Evolutionary conservation across 1,140 invertebrate genomes (phyloP).

Genomic region (Mya arenaria): DNA sequence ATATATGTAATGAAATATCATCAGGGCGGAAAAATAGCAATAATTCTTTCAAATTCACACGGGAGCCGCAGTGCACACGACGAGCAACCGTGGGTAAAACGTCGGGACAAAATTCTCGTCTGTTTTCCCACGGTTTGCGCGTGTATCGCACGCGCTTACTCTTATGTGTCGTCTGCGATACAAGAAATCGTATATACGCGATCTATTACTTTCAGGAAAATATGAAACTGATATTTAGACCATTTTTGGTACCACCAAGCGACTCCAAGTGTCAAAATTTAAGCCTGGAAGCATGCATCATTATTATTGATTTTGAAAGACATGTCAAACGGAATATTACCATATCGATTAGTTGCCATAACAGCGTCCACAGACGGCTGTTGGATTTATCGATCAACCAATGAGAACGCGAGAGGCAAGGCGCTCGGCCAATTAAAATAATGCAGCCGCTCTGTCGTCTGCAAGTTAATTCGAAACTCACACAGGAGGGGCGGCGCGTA

Average conservation of each 20-base stretch:
- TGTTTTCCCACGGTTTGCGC: constrained; percentile 68
- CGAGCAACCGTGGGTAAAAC: constrained; percentile 46
- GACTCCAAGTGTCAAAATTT: constrained; percentile 29
- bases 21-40: no score
- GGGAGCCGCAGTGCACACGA: constrained; percentile 45
- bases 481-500: constrained; percentile 61
- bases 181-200: not conserved
- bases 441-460: constrained; percentile 57
- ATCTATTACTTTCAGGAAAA: not conserved
- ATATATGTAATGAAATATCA: no score
- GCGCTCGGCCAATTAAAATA: constrained; percentile 63
- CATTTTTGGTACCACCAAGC: no score
- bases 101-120: constrained; percentile 39
- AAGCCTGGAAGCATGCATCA: constrained; percentile 5
- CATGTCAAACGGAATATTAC: constrained; percentile 27
- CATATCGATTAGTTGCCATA: constrained; percentile 48
- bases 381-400: constrained; percentile 38
- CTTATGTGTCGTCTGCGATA: constrained; percentile 44
- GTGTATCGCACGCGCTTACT: constrained; percentile 60
- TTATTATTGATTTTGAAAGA: constrained; percentile 31
- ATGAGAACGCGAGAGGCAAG: constrained; percentile 41
- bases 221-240: no score
- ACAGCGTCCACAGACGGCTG: constrained; percentile 31
- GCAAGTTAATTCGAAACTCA: constrained; percentile 57
- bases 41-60: constrained; percentile 48